phyloP scores from a whole-genome alignment of 2,113 vertebrate genomes.

The Hystrix brachyura region DNA sequence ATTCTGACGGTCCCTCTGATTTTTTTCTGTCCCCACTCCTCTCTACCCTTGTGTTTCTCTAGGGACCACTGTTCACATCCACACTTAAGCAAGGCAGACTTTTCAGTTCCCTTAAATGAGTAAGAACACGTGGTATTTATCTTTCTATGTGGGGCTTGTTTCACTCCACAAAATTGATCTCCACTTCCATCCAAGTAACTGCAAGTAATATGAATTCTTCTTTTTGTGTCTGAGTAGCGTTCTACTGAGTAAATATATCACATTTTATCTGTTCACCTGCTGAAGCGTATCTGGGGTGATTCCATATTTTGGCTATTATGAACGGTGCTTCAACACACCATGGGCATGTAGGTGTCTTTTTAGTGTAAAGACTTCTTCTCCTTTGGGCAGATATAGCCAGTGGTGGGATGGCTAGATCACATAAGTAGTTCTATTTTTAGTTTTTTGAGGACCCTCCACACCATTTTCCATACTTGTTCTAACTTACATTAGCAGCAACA shows the following conservation, averaged over 20 bases:
- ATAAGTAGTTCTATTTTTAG: not conserved
- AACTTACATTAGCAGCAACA: not conserved
- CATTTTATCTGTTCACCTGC: not conserved
- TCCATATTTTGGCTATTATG: not conserved
- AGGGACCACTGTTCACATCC: not conserved
- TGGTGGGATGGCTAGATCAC: not conserved
- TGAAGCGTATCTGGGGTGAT: not conserved
- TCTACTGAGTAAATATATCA: not conserved
- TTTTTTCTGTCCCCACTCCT: not conserved
- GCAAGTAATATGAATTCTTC: not conserved
- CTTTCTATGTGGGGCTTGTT: not conserved
- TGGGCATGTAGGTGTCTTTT: not conserved
- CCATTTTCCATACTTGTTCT: not conserved
- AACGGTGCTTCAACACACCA: not conserved
- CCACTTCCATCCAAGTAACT: not conserved
- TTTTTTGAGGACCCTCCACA: too few relatives aligned
- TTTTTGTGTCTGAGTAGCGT: not conserved
- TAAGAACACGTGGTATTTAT: not conserved
- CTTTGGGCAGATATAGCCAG: not conserved
- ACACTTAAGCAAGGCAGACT: not conserved
- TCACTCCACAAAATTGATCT: not conserved
- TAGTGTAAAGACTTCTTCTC: not conserved
- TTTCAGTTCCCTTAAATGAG: not conserved
- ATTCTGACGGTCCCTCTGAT: not conserved
- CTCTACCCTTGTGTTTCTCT: not conserved